Conservation (phyloP, 2,113 vertebrate genomes). For the Oceanodroma tethys region DNA sequence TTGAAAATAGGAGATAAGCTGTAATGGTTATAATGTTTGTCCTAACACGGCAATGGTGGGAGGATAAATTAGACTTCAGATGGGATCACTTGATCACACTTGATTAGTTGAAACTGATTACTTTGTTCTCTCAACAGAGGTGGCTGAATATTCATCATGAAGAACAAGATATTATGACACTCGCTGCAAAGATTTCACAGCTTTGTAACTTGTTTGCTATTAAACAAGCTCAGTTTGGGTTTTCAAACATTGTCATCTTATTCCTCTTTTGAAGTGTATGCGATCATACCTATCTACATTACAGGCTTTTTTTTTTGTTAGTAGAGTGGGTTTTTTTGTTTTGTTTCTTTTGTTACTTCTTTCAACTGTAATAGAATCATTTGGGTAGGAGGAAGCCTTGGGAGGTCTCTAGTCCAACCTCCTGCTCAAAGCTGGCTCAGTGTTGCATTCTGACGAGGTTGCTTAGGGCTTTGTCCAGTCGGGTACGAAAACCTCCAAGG, state of each 20-base stretch:
- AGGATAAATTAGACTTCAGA: not conserved
- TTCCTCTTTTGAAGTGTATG: not conserved
- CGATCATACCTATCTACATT: not conserved
- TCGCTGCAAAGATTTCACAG: not conserved
- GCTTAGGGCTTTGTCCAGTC: not conserved
- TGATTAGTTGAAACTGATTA: not conserved
- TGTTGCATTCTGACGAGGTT: not conserved
- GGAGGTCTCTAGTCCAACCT: not conserved
- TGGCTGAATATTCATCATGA: conserved; percentile 69
- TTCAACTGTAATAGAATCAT: accelerated
- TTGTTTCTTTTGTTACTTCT: not conserved
- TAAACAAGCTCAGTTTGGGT: conserved; percentile 18
- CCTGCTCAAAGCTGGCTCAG: not conserved
- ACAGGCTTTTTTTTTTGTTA: not conserved
- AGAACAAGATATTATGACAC: not conserved
- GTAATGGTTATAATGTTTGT: not conserved
- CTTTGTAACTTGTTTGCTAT: conserved; percentile 31
- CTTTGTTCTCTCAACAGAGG: conserved; percentile 75
- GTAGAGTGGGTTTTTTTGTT: not conserved
- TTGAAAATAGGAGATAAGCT: not conserved
- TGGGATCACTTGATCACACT: not conserved
- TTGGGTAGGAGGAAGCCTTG: not conserved
- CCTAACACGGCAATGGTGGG: not conserved
- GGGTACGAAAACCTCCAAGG: not conserved
- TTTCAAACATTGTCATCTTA: not conserved